Evolutionary conservation across 2,797 vertebrate species (phyloP).

Genomic region (Poeciliopsis gracilis): DNA sequence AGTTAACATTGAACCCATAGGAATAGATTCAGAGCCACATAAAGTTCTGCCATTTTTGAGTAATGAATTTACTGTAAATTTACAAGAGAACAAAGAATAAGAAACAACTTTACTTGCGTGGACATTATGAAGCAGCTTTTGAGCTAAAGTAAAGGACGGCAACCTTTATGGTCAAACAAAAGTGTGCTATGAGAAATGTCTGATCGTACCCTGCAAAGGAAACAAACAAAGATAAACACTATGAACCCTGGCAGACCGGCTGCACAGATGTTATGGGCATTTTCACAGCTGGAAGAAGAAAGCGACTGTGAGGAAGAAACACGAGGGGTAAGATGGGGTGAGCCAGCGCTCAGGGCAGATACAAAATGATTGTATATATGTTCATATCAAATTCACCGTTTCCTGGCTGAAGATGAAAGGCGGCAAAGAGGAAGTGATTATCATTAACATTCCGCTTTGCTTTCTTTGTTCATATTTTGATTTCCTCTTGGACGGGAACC

Average conservation of each 20-base stretch:
- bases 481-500: constrained; percentile 72
- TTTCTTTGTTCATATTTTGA: constrained; percentile 78
- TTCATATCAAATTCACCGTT: constrained; percentile 54
- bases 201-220: background rate
- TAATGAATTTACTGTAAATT: background rate
- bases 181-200: background rate
- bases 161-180: background rate
- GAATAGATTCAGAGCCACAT: too few species aligned
- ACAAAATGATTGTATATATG: constrained; percentile 21
- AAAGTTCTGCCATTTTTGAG: background rate
- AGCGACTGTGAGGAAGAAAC: background rate
- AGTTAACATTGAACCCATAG: background rate
- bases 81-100: background rate
- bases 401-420: constrained; percentile 70
- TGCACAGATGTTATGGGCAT: background rate
- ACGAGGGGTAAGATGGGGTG: background rate
- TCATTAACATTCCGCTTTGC: constrained; percentile 83
- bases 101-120: background rate
- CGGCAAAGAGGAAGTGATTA: constrained; percentile 73
- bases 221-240: background rate
- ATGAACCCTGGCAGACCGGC: background rate
- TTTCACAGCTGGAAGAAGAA: constrained; percentile 1
- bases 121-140: background rate
- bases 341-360: background rate
- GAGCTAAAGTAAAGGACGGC: background rate